These are phyloP conservation scores for Pollenia griseotomentosa DNA, from an alignment of 2,888 invertebrate species.

Conservation along the genomic window DNA sequence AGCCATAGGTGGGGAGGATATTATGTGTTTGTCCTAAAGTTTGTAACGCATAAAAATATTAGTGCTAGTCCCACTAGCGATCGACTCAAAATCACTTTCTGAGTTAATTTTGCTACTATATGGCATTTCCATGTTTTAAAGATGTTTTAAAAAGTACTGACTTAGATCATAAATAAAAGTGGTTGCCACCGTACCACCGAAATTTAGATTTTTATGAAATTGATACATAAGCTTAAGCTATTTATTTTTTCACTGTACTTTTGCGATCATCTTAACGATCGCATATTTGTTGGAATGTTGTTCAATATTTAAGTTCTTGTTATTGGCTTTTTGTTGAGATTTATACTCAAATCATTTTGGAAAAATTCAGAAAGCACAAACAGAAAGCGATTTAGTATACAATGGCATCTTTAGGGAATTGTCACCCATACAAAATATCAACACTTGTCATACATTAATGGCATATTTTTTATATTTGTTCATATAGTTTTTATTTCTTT, in stretches of 20 bases:
- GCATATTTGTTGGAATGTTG: conserved; percentile 69
- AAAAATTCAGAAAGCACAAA: conserved; percentile 28
- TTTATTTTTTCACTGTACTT: conserved; percentile 43
- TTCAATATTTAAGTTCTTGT: conserved; percentile 63
- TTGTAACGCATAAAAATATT: too few relatives aligned
- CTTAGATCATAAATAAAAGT: too few relatives aligned
- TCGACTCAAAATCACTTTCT: too few relatives aligned
- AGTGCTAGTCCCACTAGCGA: too few relatives aligned
- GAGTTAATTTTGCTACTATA: too few relatives aligned
- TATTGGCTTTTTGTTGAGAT: conserved; percentile 45
- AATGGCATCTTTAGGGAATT: conserved; percentile 73
- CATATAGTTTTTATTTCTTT: conserved; percentile 30
- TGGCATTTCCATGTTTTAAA: too few relatives aligned
- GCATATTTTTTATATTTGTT: conserved; percentile 67
- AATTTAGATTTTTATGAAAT: too few relatives aligned
- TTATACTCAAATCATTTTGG: conserved; percentile 59
- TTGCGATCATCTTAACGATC: conserved; percentile 66
- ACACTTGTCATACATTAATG: conserved; percentile 76
- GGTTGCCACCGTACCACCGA: too few relatives aligned
- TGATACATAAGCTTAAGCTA: too few relatives aligned
- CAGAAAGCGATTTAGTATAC: conserved; percentile 64
- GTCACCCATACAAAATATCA: conserved; percentile 74
- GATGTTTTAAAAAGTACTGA: too few relatives aligned
- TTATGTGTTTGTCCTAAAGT: too few relatives aligned
- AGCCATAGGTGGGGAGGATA: too few relatives aligned